phyloP scores from a whole-genome alignment of 1,140 invertebrate species.

The Glossosoma conforme region DNA sequence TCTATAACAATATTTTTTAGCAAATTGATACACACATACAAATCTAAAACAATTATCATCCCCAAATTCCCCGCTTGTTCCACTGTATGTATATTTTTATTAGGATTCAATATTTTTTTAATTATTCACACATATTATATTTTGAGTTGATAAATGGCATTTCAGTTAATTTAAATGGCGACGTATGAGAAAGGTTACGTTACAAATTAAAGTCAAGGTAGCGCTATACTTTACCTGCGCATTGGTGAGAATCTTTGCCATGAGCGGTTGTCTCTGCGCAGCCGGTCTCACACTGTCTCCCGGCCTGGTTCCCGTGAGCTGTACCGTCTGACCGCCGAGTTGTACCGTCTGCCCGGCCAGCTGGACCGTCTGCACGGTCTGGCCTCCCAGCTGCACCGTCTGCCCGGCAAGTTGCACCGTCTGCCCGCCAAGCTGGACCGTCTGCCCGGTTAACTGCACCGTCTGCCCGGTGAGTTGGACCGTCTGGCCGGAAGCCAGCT shows the following conservation, averaged over 20 bases:
- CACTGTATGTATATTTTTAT: no score
- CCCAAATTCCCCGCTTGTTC: no score
- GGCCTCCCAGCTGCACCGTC: slow-evolving; percentile 50
- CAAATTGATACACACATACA: no score
- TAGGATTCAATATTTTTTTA: no score
- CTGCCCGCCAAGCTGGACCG: slow-evolving; percentile 49
- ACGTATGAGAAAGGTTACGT: not conserved
- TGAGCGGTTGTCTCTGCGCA: slow-evolving; percentile 20
- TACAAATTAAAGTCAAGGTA: not conserved
- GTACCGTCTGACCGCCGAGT: slow-evolving; percentile 48
- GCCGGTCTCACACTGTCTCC: slow-evolving; percentile 25
- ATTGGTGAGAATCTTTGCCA: slow-evolving; percentile 28
- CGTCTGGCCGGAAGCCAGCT: slow-evolving; percentile 24
- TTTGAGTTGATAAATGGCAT: no score
- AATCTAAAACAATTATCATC: no score
- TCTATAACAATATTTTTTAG: no score
- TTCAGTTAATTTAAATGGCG: no score
- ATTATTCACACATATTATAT: no score
- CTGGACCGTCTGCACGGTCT: slow-evolving; percentile 44
- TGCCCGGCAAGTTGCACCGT: slow-evolving; percentile 49
- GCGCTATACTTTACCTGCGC: slow-evolving; percentile 24
- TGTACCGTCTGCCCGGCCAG: slow-evolving; percentile 52
- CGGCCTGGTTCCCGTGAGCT: slow-evolving; percentile 34
- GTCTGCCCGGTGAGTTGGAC: slow-evolving; percentile 26
- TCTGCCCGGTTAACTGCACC: slow-evolving; percentile 24